Conservation (phyloP, 2,888 invertebrate genomes). For the Odontothrips loti region DNA sequence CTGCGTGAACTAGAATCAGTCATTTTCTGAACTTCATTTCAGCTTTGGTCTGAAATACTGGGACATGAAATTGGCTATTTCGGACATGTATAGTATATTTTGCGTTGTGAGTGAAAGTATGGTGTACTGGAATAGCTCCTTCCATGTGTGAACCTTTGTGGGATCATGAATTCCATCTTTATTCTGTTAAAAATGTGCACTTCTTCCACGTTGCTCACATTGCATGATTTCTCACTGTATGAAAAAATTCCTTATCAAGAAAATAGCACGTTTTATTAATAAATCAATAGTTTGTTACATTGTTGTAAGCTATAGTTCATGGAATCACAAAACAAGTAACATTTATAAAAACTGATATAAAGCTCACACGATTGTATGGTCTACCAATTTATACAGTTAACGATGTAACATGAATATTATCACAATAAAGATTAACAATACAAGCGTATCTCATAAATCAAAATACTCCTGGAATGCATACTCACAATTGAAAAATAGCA, state of each 20-base stretch:
- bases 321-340: not conserved
- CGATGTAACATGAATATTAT: constrained; percentile 9
- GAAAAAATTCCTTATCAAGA: not conserved
- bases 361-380: not conserved
- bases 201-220: not conserved
- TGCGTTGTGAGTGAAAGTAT: not conserved
- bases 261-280: not conserved
- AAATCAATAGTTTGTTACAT: constrained; percentile 4
- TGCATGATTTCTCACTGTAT: not conserved
- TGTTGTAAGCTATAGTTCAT: not conserved
- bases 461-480: not conserved
- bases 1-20: not conserved
- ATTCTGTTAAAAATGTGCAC: constrained; percentile 8
- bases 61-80: not conserved
- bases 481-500: not conserved
- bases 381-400: not conserved
- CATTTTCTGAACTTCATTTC: not conserved
- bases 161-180: not conserved
- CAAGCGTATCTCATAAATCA: not conserved
- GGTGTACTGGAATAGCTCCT: not conserved
- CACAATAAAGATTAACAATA: constrained; percentile 17
- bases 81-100: not conserved
- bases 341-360: too few species aligned
- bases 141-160: not conserved
- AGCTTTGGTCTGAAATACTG: not conserved